Evolutionary conservation across 1,140 invertebrate species (phyloP).

Genomic region (Bactericera cockerelli): DNA sequence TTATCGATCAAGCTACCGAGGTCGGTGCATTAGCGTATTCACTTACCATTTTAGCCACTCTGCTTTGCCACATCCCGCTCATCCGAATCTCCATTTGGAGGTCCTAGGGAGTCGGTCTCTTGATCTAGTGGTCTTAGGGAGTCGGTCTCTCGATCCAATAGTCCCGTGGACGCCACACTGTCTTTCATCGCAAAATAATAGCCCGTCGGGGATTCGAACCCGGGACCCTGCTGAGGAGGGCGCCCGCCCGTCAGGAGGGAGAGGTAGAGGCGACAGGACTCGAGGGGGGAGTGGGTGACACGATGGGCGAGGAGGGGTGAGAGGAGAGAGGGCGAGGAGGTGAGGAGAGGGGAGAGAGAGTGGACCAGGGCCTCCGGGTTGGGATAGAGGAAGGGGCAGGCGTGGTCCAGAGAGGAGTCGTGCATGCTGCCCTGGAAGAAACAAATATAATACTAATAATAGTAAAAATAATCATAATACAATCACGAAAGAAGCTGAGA

Average conservation of each 20-base stretch:
- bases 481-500: too few relatives aligned
- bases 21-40: too few relatives aligned
- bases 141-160: too few relatives aligned
- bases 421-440: constrained; percentile 2
- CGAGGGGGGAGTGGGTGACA: neutral
- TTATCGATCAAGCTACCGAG: too few relatives aligned
- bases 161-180: too few relatives aligned
- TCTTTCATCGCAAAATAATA: constrained; percentile 5
- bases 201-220: neutral
- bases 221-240: neutral
- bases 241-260: neutral
- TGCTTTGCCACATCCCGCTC: too few relatives aligned
- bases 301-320: neutral
- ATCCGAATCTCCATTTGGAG: too few relatives aligned
- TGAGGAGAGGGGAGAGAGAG: neutral
- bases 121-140: too few relatives aligned
- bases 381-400: neutral
- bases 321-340: neutral
- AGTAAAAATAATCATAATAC: too few relatives aligned
- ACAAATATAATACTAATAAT: too few relatives aligned
- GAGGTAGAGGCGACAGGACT: neutral
- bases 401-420: neutral
- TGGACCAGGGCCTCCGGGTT: neutral
- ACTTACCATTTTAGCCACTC: too few relatives aligned
- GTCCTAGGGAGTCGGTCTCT: too few relatives aligned